Evolutionary conservation across 2,113 vertebrate genomes (phyloP).

Genomic region (Tringa solitaria): DNA sequence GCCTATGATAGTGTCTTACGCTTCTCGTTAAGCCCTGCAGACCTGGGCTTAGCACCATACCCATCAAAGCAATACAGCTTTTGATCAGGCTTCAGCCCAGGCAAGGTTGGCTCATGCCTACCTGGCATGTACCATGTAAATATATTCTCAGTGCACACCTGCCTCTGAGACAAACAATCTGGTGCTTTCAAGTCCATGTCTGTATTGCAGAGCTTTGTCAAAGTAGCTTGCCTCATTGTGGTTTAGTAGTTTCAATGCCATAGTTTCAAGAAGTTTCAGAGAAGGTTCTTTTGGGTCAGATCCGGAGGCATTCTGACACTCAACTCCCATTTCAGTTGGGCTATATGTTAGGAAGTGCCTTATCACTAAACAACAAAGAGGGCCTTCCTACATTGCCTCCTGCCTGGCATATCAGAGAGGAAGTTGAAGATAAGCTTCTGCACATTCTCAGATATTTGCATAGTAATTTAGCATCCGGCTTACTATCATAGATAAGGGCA

Average conservation of each 20-base stretch:
- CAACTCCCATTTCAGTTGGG: not conserved
- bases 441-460: not conserved
- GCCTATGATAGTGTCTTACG: not conserved
- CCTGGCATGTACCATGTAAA: not conserved
- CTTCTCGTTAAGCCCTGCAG: not conserved
- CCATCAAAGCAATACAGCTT: not conserved
- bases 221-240: not conserved
- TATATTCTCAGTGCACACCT: not conserved
- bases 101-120: not conserved
- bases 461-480: not conserved
- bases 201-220: not conserved
- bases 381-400: not conserved
- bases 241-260: not conserved
- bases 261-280: not conserved
- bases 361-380: not conserved
- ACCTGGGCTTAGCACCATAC: not conserved
- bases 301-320: not conserved
- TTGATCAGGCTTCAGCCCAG: not conserved
- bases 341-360: not conserved
- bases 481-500: not conserved
- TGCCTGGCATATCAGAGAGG: not conserved
- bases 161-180: not conserved
- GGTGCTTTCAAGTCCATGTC: not conserved
- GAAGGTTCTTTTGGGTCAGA: not conserved
- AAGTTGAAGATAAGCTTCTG: not conserved